These are phyloP conservation scores for Crocodylus rhombifer DNA, from an alignment of 2,797 vertebrate genomes.

Conservation along the genomic window DNA sequence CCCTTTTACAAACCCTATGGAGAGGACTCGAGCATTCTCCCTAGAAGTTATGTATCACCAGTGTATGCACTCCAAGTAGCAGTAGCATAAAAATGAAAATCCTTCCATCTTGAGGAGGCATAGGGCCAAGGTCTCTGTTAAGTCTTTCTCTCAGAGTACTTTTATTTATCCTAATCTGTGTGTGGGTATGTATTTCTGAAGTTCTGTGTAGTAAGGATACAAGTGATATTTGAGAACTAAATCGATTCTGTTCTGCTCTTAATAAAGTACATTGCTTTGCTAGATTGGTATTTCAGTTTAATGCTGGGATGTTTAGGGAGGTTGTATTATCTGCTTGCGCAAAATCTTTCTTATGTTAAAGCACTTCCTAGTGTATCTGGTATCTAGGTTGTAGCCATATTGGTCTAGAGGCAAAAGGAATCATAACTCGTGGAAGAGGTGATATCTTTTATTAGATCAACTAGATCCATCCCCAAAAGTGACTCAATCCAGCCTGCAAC, in stretches of 20 bases:
- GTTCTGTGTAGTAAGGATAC: background rate
- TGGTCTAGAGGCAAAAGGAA: too few relatives aligned
- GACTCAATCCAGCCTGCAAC: too few relatives aligned
- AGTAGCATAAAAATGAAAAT: too few relatives aligned
- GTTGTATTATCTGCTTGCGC: background rate
- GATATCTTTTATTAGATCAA: too few relatives aligned
- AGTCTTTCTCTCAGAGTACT: background rate
- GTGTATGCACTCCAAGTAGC: background rate
- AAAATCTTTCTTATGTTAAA: background rate
- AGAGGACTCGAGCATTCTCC: background rate
- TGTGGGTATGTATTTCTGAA: background rate
- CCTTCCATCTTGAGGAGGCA: background rate
- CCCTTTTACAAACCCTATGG: fast-evolving
- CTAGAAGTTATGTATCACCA: background rate
- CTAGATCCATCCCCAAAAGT: too few relatives aligned
- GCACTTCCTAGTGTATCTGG: background rate
- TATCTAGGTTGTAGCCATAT: too few relatives aligned
- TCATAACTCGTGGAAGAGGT: too few relatives aligned
- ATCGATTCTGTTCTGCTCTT: background rate
- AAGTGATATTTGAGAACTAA: background rate
- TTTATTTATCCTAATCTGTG: background rate
- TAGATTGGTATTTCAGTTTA: background rate
- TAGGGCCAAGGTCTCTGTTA: background rate
- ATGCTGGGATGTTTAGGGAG: background rate
- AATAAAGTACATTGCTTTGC: background rate